Evolutionary conservation across 2,888 invertebrate genomes (phyloP).

Genomic region (Chirona hameri): DNA sequence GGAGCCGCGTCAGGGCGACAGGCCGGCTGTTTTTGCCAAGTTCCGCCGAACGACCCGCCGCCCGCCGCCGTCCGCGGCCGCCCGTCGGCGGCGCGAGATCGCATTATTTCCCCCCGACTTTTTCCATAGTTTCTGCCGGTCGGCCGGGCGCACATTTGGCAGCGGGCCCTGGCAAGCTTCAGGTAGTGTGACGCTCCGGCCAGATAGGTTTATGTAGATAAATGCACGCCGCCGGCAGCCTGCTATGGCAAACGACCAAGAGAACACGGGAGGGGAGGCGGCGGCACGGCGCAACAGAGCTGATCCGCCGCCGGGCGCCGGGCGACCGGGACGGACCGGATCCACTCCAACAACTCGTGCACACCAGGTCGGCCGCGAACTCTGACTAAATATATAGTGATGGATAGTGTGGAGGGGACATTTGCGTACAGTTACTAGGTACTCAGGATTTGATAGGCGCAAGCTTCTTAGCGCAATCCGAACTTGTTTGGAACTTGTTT

Average conservation of each 20-base stretch:
- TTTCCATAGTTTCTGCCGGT: background rate
- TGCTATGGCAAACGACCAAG: conserved; percentile 12
- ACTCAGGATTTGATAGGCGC: too few species aligned
- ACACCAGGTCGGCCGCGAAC: too few species aligned
- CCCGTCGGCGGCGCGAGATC: background rate
- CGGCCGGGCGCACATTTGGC: background rate
- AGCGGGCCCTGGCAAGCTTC: background rate
- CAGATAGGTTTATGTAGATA: conserved; percentile 9
- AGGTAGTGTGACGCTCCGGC: background rate
- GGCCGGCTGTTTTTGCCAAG: background rate
- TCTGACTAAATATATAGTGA: too few species aligned
- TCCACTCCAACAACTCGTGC: background rate
- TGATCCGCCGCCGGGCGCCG: background rate
- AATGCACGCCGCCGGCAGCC: background rate
- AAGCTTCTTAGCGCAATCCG: too few species aligned
- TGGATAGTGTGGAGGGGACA: too few species aligned
- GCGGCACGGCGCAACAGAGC: background rate
- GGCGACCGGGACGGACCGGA: background rate
- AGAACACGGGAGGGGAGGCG: background rate
- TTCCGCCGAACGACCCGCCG: background rate
- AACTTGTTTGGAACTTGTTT: too few species aligned
- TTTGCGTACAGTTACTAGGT: too few species aligned
- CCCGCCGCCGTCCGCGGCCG: background rate
- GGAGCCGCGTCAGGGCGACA: background rate
- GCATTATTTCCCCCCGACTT: background rate